Conservation (phyloP, 2,888 invertebrate species). For the Polydesmus complanatus region DNA sequence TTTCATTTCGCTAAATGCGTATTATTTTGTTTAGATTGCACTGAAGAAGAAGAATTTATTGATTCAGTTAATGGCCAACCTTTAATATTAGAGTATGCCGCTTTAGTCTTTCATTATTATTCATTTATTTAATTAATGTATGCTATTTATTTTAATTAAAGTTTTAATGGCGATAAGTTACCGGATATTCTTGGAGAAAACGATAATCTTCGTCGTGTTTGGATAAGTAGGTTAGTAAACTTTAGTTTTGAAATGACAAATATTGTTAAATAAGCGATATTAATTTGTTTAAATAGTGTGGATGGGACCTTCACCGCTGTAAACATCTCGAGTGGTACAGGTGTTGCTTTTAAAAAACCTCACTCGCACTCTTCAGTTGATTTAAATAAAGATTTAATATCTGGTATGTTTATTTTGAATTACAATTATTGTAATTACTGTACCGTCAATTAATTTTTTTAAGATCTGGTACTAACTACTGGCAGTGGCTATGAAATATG, state of each 20-base stretch:
- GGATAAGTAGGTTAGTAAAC: slow-evolving; percentile 18
- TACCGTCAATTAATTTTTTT: slow-evolving; percentile 13
- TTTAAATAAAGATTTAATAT: slow-evolving; percentile 65
- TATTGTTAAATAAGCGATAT: background rate
- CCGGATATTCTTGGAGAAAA: slow-evolving; percentile 70
- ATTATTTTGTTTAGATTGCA: slow-evolving; percentile 34
- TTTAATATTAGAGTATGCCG: slow-evolving; percentile 18
- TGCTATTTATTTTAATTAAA: slow-evolving; percentile 40
- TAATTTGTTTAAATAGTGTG: background rate
- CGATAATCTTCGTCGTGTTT: slow-evolving; percentile 21
- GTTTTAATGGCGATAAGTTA: slow-evolving; percentile 83
- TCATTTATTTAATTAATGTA: slow-evolving; percentile 32
- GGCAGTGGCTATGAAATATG: slow-evolving; percentile 56
- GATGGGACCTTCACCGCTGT: background rate
- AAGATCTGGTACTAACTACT: slow-evolving; percentile 66
- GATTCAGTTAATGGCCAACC: slow-evolving; percentile 14
- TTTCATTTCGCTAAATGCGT: too few species aligned
- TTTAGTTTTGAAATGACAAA: background rate
- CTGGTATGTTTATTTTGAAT: slow-evolving; percentile 31
- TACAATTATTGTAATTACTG: background rate
- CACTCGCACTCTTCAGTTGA: slow-evolving; percentile 86
- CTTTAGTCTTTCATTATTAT: background rate
- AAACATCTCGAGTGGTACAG: background rate
- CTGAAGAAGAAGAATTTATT: background rate
- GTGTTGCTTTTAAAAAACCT: slow-evolving; percentile 36